Evolutionary conservation across 2,888 invertebrate species (phyloP), one percentile per base, ranked within the genome.

Genomic region (Andrena chrysosceles): DNA sequence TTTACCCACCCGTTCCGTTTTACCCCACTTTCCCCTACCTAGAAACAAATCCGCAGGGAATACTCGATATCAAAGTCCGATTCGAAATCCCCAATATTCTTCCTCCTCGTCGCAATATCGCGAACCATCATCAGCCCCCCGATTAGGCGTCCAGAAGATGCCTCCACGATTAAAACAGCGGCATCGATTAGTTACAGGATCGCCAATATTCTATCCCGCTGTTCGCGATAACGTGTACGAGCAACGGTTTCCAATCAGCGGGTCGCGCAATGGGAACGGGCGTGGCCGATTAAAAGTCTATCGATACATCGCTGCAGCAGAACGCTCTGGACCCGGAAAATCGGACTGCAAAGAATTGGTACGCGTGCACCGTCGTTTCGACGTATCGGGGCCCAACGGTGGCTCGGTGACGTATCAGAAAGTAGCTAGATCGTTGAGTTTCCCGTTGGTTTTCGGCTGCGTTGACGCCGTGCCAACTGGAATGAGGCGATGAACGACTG

Each of bases 251-350:
- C 72, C 76, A 74, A 82, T 85, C 84, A 76, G 49, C 42, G 74
- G 56, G 48, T 63, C 48, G 70, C 13, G 78, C 70, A 70, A 73
- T 78, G 70, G 70, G 31, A 74, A 68, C 35, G 59, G 85, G 82
- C 63, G 78, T 71, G 85, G 83, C 74, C 85, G 71, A 85, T 85
- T 85, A 85, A 85, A 85, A 85, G 77, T 85, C 62, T 80, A 84
- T 86, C 78, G 87, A 73, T 26, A 80, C 84, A 85, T 78, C 52
- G 68, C 48, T 5, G 31, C 67, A 35, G 54, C 23, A 6, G 10
- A 10, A 64, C 26, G 31, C 60, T 64, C 48, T 6, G 64, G 71
- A 68, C 49, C 49, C 26, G 81, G 70, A 59, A 76, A 83, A 76
- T n/a, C 59, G 62, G 10, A 13, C 54, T 13, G 23, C 16, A 0